Evolutionary conservation across 2,113 vertebrate species (phyloP).

Genomic region (Gadus chalcogrammus): DNA sequence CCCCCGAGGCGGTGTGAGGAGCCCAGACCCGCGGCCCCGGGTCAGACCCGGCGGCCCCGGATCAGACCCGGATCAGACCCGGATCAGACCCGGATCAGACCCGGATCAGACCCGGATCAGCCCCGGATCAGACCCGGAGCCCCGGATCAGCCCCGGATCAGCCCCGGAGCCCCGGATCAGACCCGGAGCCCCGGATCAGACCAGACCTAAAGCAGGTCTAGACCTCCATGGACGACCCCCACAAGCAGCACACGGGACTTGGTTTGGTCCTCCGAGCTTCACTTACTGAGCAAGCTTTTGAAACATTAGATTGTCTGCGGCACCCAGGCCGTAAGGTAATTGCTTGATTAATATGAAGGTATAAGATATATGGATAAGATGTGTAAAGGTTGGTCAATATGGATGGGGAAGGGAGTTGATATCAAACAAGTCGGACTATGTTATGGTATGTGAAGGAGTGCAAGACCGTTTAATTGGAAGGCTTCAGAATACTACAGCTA

Average conservation of each 20-base stretch:
- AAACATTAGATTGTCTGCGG: conserved; percentile 57
- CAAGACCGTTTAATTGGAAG: conserved; percentile 66
- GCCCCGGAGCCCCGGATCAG: not conserved
- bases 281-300: not conserved
- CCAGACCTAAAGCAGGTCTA: conserved; percentile 30
- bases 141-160: not conserved
- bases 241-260: conserved; percentile 5
- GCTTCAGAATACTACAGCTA: conserved; percentile 70
- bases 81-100: not conserved
- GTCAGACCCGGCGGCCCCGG: no score
- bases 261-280: conserved; percentile 16
- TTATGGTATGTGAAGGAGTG: conserved; percentile 61
- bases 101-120: not conserved
- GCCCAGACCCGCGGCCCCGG: not conserved
- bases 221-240: conserved; percentile 12
- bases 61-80: not conserved
- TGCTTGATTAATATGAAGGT: not conserved
- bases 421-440: conserved; percentile 51
- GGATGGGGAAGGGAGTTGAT: conserved; percentile 14
- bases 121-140: no score
- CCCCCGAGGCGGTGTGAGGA: not conserved
- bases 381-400: conserved; percentile 34
- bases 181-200: not conserved
- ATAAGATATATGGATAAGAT: conserved; percentile 25
- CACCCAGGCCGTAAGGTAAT: conserved; percentile 33